Percentiles rank a stretch among this genome's conserved stretches.
phyloP scores from a whole-genome alignment of 2,888 invertebrate genomes.

The Brachyptera putata region DNA sequence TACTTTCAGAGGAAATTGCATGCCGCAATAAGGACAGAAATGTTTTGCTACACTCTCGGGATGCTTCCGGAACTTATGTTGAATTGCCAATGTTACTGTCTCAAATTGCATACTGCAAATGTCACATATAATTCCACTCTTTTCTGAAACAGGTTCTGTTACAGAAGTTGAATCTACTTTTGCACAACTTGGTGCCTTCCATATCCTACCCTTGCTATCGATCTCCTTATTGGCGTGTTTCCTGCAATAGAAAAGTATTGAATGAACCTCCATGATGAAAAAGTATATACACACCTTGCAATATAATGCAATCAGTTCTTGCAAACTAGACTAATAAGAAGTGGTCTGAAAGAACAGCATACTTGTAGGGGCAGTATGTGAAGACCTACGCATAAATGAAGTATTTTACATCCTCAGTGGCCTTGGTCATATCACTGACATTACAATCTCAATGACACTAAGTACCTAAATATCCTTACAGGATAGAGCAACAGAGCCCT shows the following conservation, averaged over 20 bases:
- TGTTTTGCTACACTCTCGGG: constrained; percentile 58
- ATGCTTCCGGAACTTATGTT: constrained; percentile 63
- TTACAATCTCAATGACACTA: too few relatives aligned
- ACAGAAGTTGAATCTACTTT: constrained; percentile 10
- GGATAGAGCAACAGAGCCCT: too few relatives aligned
- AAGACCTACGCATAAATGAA: too few relatives aligned
- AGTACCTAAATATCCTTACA: too few relatives aligned
- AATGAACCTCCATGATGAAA: too few relatives aligned
- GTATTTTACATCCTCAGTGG: too few relatives aligned
- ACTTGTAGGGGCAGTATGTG: too few relatives aligned
- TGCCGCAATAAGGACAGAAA: constrained; percentile 64
- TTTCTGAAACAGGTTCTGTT: constrained; percentile 28
- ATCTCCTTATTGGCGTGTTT: constrained; percentile 61
- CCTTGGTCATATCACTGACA: too few relatives aligned
- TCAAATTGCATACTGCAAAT: constrained; percentile 47
- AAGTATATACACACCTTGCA: too few relatives aligned
- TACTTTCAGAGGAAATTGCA: constrained; percentile 60
- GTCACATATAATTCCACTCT: constrained; percentile 50
- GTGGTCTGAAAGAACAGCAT: too few relatives aligned
- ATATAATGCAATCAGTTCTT: too few relatives aligned
- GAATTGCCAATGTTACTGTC: constrained; percentile 52
- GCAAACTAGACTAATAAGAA: too few relatives aligned
- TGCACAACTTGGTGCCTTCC: constrained; percentile 16
- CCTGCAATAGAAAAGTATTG: constrained; percentile 40
- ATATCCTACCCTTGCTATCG: constrained; percentile 45